phyloP scores from a whole-genome alignment of 2,888 invertebrate genomes.

The Spisula solida region DNA sequence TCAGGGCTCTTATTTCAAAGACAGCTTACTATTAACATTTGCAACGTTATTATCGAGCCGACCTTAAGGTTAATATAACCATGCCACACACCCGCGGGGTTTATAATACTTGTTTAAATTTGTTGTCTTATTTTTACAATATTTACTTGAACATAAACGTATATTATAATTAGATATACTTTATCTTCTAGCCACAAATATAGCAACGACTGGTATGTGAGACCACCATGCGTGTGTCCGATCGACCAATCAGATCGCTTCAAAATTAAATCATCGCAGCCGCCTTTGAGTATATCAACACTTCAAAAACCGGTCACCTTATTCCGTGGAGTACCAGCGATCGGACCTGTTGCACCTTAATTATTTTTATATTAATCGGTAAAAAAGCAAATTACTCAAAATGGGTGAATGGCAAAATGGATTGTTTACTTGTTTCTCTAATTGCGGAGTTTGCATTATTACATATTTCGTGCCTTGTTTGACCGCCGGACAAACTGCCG shows the following conservation, averaged over 20 bases:
- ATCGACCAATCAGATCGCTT: conserved; percentile 38
- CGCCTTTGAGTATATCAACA: neutral
- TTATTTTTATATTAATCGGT: neutral
- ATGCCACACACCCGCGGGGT: too few species aligned
- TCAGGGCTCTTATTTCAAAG: too few species aligned
- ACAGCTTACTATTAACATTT: too few species aligned
- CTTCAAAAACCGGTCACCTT: neutral
- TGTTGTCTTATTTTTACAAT: too few species aligned
- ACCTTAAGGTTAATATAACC: too few species aligned
- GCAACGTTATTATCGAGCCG: too few species aligned
- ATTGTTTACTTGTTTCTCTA: conserved; percentile 77
- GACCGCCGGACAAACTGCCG: conserved; percentile 78
- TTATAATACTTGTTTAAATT: too few species aligned
- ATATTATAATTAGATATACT: too few species aligned
- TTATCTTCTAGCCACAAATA: neutral
- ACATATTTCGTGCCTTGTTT: conserved; percentile 79
- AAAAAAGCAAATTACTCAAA: conserved; percentile 35
- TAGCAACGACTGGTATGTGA: conserved; percentile 22
- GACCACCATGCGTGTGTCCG: neutral
- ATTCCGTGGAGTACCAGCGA: neutral
- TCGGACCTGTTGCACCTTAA: neutral
- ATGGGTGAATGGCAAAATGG: conserved; percentile 77
- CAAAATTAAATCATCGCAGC: neutral
- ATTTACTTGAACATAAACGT: too few species aligned
- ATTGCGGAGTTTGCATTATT: conserved; percentile 76